Base-by-base conservation (phyloP, 2,797 vertebrate species). In the Bradypus variegatus region DNA sequence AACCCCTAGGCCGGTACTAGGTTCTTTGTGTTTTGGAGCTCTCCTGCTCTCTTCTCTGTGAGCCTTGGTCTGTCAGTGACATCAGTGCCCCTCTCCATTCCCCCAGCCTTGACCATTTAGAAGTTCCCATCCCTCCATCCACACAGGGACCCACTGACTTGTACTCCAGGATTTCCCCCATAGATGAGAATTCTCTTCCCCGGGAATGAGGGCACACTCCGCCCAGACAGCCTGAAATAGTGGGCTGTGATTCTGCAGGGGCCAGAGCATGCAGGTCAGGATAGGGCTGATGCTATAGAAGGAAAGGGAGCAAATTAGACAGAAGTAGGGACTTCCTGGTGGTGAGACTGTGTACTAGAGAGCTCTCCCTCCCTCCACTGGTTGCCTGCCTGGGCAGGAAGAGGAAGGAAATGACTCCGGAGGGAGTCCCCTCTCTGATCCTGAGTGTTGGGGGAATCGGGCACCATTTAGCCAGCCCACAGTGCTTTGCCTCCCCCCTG, bases 231-330 rank as follows among this genome's bases (percentile, higher is more conserved):
- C 79, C 67, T 58, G 53, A 38, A 82, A 53, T 78, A 78, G 8
- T 88, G 76, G 45, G 8, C 78, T 79, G 25, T 36, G 21, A 86
- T 33, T 78, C 91, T 81, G 45, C 18, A 1, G 12, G 77, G 85
- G 85, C 48, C 27, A 36, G 36, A 91, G 58, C 29, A 77, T 5
- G 8, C 55, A 94, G 69, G n/a, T 45, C 55, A 86, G 41, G 16
- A 53, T 3, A 64, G 53, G 48, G 38, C 8, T 27, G 50, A 62
- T 86, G 72, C 41, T 85, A 75, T 15, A 90, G 38, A 29, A 91
- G 89, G 67, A 84, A 89, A 93, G 73, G 77, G 89, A 88, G 69
- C 77, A 82, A 38, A 60, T 86, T 82, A 70, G 77, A 91, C 50
- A n/a, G 41, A 89, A 69, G 70, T 27, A 92, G 85, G 33, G 55